Evolutionary conservation across 2,113 vertebrate species (phyloP).

Genomic region (Mobula hypostoma): DNA sequence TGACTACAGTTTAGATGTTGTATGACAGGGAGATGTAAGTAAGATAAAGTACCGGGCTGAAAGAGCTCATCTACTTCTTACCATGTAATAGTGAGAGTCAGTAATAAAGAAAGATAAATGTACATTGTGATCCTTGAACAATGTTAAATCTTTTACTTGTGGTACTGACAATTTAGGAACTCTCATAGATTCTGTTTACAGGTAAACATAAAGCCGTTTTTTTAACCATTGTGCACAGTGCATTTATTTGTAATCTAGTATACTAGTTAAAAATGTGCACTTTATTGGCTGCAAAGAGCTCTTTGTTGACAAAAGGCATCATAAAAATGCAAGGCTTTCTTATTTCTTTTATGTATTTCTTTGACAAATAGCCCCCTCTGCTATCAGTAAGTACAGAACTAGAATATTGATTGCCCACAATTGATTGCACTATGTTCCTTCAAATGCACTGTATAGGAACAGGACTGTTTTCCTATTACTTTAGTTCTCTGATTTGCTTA

Average conservation of each 20-base stretch:
- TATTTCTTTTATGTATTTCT: background rate
- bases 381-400: background rate
- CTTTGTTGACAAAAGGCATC: too few relatives aligned
- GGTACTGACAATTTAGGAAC: background rate
- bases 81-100: too few relatives aligned
- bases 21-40: background rate
- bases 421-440: background rate
- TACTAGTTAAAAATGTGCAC: background rate
- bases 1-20: background rate
- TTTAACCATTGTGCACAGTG: background rate
- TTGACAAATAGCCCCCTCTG: background rate
- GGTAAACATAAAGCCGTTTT: background rate
- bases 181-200: background rate
- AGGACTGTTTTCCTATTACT: background rate
- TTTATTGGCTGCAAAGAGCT: too few relatives aligned
- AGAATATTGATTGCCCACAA: background rate
- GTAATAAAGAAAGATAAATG: constrained; percentile 24
- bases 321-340: background rate
- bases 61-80: background rate
- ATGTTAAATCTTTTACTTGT: background rate
- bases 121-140: background rate
- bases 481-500: background rate
- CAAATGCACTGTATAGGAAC: background rate
- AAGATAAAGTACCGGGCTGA: background rate
- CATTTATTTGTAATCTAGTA: background rate